Evolutionary conservation across 2,113 vertebrate genomes (phyloP), one percentile per base, ranked within the genome.

Genomic region (Petrocephalus microphthalmus): DNA sequence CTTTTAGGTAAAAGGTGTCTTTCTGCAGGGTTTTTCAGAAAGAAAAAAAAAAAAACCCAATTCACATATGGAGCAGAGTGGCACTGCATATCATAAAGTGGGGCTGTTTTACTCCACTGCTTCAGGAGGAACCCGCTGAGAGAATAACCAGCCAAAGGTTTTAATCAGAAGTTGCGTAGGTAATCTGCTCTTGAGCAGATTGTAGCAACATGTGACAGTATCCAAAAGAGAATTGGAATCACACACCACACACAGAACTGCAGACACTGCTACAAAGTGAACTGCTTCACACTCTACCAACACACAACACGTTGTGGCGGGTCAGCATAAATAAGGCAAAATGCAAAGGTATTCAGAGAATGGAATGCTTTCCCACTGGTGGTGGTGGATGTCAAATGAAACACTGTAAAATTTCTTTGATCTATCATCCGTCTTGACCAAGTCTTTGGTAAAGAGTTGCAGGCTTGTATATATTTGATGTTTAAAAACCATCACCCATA

Each of bases 381-480:
- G n/a, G 6, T 42, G 33, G 71, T 42, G 67, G 15, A 74, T 37
- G 29, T 74, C 67, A 74, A 3, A 74, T 42, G 33, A 78, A 78
- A 78, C 37, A 13, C 33, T 42, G 17, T 19, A 78, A 42, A 19
- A 78, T 78, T 37, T 15, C 33, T 42, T 78, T 0, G 5, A 42
- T 78, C 17, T 37, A 19, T 78, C 71, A 42, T 37, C 67, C 33
- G 42, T 42, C 71, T 78, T 74, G 37, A 37, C 15, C 67, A 78
- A 37, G 25, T 74, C 33, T 74, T 25, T 25, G 60, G 60, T 64
- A 64, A 64, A 33, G 42, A 20, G 42, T 81, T 47, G 78, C 15
- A 13, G 37, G 45, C 19, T 71, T 67, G 22, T 56, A 22, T 42
- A n/a, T 17, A 78, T 89, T 20, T 89, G 60, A 88, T 71, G 57